Evolutionary conservation across 2,888 invertebrate genomes (phyloP).

Genomic region (Hydropsyche betteni): DNA sequence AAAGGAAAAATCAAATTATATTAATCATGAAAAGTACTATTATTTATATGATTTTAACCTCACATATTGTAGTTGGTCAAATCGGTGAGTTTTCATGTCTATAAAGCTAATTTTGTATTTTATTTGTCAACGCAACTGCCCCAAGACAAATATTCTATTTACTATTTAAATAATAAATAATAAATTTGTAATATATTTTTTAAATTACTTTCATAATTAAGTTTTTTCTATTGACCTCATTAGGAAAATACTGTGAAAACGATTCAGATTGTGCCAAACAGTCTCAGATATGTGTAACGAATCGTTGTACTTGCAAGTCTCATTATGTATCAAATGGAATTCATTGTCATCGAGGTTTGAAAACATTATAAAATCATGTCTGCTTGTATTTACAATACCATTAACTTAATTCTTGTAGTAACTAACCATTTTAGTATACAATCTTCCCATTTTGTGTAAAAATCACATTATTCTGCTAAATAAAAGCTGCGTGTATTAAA

Average conservation of each 20-base stretch:
- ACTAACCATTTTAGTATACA: too few relatives aligned
- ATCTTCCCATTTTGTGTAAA: too few relatives aligned
- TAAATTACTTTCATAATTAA: not conserved
- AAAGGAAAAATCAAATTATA: too few relatives aligned
- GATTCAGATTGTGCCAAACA: conserved; percentile 43
- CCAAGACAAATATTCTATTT: too few relatives aligned
- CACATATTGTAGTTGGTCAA: not conserved
- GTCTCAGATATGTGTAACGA: conserved; percentile 27
- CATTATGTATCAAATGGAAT: conserved; percentile 41
- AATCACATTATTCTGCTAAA: too few relatives aligned
- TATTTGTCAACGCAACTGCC: too few relatives aligned
- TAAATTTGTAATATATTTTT: not conserved
- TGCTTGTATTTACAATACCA: too few relatives aligned
- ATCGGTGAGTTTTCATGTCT: not conserved
- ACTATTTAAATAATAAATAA: too few relatives aligned
- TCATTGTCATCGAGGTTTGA: conserved; percentile 48
- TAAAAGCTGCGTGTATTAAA: too few relatives aligned
- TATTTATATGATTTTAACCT: not conserved
- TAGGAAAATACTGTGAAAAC: conserved; percentile 38
- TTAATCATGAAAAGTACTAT: not conserved
- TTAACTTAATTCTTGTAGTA: too few relatives aligned
- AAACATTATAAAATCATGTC: not conserved
- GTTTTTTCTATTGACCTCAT: not conserved
- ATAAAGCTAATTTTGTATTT: too few relatives aligned
- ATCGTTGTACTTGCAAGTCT: conserved; percentile 43